Conservation (phyloP, 2,888 invertebrate species). For the Leptopilina myrica region DNA sequence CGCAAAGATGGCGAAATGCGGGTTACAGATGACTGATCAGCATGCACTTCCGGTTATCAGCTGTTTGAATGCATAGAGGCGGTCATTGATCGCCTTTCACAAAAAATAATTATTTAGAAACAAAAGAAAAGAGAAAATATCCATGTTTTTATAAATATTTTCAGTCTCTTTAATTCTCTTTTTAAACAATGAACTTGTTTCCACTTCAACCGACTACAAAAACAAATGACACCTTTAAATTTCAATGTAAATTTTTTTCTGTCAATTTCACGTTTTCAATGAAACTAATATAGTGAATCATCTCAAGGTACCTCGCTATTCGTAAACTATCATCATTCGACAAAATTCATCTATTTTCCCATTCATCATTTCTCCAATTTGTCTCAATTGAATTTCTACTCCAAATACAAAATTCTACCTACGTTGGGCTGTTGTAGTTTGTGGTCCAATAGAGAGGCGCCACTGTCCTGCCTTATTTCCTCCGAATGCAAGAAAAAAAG, state of each 20-base stretch:
- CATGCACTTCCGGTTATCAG: slow-evolving; percentile 32
- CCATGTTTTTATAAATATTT: slow-evolving; percentile 1
- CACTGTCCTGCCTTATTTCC: slow-evolving; percentile 71
- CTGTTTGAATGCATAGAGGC: slow-evolving; percentile 4
- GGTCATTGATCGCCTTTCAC: slow-evolving; percentile 33
- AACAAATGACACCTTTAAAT: neutral
- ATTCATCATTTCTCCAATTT: slow-evolving; percentile 8
- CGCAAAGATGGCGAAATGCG: neutral
- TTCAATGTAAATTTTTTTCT: too few species aligned
- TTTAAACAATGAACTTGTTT: neutral
- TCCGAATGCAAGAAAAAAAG: slow-evolving; percentile 1
- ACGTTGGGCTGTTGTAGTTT: slow-evolving; percentile 71
- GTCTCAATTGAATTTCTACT: slow-evolving; percentile 41
- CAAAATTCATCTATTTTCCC: neutral
- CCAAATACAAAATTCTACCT: slow-evolving; percentile 63
- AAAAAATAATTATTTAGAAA: too few species aligned
- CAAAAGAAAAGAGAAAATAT: neutral
- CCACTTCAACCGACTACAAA: neutral
- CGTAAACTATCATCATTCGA: neutral
- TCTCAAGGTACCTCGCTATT: neutral
- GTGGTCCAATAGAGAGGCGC: slow-evolving; percentile 75
- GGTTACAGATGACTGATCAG: slow-evolving; percentile 22
- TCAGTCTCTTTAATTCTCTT: neutral
- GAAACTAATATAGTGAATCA: neutral
- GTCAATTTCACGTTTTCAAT: too few species aligned